Evolutionary conservation across 2,797 vertebrate genomes (phyloP), one percentile per base, ranked within the genome.

Genomic region (Valencia hispanica): DNA sequence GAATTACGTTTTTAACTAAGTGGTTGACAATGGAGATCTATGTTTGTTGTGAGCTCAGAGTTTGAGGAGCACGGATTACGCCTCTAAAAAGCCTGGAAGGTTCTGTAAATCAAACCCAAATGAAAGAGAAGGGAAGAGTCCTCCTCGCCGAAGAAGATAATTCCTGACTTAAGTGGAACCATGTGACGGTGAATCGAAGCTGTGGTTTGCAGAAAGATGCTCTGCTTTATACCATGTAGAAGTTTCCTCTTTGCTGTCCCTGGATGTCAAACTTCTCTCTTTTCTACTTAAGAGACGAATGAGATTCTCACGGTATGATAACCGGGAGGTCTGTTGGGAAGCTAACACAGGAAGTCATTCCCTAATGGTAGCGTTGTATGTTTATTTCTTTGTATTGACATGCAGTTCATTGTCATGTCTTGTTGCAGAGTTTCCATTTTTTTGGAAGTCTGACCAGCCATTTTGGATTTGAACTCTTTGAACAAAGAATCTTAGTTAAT

Each of bases 121-220:
- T 90, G 86, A 91, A 91, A 91, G 84, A 74, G 82, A 55, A 90
- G 83, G 83, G 77, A 74, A 87, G 73, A 83, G 80, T 82, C 86
- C 77, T 86, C 79, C 80, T 81, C 69, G 14, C 80, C 12, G 27
- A 85, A 81, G 78, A 81, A 91, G 87, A 90, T 92, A 75, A 93
- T 91, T 92, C 85, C 84, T 36, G 36, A 81, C 75, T 87, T 89
- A 93, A 94, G 86, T 91, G 81, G 89, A 94, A 92, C 83, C 92
- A 92, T 92, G 88, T 92, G 92, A 89, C 81, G 68, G 6, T 0
- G 32, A 82, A 70, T 75, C 30, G 20, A 6, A 41, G 66, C 84
- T 84, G 83, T 27, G 79, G 77, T 82, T 70, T 69, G 59, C 6
- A 43, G 51, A 17, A 30, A 70, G 78, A 86, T 65, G 82, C 78